phyloP scores from a whole-genome alignment of 2,888 invertebrate species.

The Schrankia costaestrigalis region DNA sequence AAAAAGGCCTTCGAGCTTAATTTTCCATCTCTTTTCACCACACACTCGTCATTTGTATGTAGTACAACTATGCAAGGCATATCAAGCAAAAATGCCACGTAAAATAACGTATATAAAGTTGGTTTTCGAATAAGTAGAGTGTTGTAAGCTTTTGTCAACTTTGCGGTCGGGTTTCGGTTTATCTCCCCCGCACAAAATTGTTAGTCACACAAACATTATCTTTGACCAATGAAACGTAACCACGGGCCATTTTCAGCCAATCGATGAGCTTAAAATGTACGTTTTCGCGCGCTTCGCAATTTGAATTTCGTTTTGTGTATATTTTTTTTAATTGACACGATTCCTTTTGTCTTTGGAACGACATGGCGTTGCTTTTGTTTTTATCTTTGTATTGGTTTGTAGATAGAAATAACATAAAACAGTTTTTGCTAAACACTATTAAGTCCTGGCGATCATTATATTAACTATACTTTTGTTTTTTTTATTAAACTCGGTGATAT shows the following conservation, averaged over 20 bases:
- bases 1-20: constrained; percentile 36
- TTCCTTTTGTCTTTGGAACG: too few species aligned
- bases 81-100: constrained; percentile 18
- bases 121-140: constrained; percentile 25
- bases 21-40: constrained; percentile 54
- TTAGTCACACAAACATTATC: constrained; percentile 74
- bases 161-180: constrained; percentile 71
- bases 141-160: constrained; percentile 61
- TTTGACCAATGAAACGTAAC: constrained; percentile 76
- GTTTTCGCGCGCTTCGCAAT: constrained; percentile 54
- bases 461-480: too few species aligned
- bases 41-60: constrained; percentile 44
- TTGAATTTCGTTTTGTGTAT: constrained; percentile 46
- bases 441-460: too few species aligned
- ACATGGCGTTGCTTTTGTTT: too few species aligned
- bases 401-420: too few species aligned
- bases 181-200: constrained; percentile 73
- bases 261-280: constrained; percentile 51
- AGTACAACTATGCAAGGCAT: constrained; percentile 28
- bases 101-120: constrained; percentile 22
- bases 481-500: too few species aligned
- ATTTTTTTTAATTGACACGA: constrained; percentile 27
- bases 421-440: too few species aligned
- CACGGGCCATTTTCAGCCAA: constrained; percentile 67
- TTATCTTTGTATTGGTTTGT: too few species aligned